Evolutionary conservation across 2,888 invertebrate species (phyloP), one percentile per base, ranked within the genome.

Genomic region (Lasioglossum calceatum): DNA sequence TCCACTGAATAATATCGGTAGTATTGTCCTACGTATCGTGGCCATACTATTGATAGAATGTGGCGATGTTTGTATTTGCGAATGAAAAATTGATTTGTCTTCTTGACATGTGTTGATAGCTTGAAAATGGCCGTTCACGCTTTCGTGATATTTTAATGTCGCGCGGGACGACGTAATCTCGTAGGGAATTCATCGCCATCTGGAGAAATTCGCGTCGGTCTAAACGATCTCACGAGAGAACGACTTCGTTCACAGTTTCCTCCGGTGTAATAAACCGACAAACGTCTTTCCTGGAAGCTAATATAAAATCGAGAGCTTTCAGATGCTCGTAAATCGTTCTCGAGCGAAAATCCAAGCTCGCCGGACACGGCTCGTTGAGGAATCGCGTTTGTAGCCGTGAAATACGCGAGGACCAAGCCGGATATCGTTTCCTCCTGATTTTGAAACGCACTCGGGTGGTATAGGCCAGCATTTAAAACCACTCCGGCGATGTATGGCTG

Each of bases 391-490:
- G 2, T 14, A 16, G 36, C 64, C 77, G 32, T 80, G 77, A 82
- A 82, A 32, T 74, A 64, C 19, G 10, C n/a, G n/a, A 67, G 74
- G 2, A 1, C 27, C 61, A 16, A 61, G 16, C 14, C 27, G 5
- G 61, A 61, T 27, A 16, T 61, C 61, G 61, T 27, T 27, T 61
- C 14, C 14, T 14, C 4, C 14, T 5, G 12, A 27, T 27, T 61
- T 61, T 16, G 27, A 16, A 27, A 61, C 79, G 81, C 80, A 77
- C 77, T 79, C 71, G 82, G 14, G 72, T 88, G 79, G 78, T 85
- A 78, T 75, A 84, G 75, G 75, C 44, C 54, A 67, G 85, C 88
- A 84, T 88, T 91, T 87, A 77, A 77, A 82, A 32, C 77, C 82
- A 76, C 83, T 87, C 82, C 77, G 82, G 61, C 73, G 84, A 88